Base-by-base conservation (phyloP, 2,888 invertebrate genomes). In the Peribatodes rhomboidaria region DNA sequence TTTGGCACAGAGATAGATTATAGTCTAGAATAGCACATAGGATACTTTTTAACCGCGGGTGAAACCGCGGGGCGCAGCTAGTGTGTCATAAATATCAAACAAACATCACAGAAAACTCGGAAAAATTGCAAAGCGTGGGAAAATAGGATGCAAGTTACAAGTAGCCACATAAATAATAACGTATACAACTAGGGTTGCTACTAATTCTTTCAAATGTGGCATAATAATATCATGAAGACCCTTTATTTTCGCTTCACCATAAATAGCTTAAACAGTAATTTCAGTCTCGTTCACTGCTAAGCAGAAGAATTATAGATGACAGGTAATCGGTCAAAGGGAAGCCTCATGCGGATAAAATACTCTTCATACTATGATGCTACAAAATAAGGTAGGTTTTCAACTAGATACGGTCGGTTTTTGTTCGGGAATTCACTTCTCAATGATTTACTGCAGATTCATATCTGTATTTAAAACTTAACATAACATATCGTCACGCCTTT, bases 341-440 rank as follows among this genome's bases (percentile, higher is more conserved):
- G 16, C 52, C 35, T 7, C 16, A 35, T 47, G 46, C 46, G 62
- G 49, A 68, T 73, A 76, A 80, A 20, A 37, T 1, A 2, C 10
- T 35, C 16, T 50, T 35, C 50, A 7, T 2, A 50, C 35, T 50
- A 20, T 2, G 35, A 20, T 2, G 35, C 18, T 35, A 35, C 13
- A 35, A 35, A 35, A 37, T 20, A 31, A 0, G 16, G 27, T 27
- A 27, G 6, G 27, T n/a, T n/a, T n/a, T n/a, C n/a, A n/a, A n/a
- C n/a, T n/a, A n/a, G n/a, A n/a, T n/a, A n/a, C n/a, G n/a, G n/a
- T n/a, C n/a, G n/a, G n/a, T n/a, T n/a, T n/a, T n/a, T n/a, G n/a
- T n/a, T n/a, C n/a, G n/a, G n/a, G n/a, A n/a, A n/a, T n/a, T n/a
- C n/a, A n/a, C n/a, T n/a, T n/a, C n/a, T n/a, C n/a, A n/a, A n/a